Evolutionary conservation across 2,888 invertebrate genomes (phyloP).

Genomic region (Eurytoma californica): DNA sequence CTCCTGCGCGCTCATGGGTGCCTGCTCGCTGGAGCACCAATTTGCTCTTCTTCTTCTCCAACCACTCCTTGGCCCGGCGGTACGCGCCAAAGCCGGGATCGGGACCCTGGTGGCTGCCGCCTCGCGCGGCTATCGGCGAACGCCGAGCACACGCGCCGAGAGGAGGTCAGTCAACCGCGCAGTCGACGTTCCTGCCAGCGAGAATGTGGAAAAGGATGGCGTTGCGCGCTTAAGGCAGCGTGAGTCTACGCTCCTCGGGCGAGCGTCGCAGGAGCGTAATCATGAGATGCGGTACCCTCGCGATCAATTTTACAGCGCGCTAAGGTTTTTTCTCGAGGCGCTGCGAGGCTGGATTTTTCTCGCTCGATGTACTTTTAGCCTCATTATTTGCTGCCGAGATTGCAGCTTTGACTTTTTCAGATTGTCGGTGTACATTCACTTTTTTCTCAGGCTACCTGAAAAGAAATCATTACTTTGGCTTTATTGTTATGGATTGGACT

Average conservation of each 20-base stretch:
- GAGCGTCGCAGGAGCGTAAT: constrained; percentile 44
- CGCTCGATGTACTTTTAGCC: too few species aligned
- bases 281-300: constrained; percentile 1
- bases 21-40: constrained; percentile 79
- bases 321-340: too few species aligned
- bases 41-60: constrained; percentile 79
- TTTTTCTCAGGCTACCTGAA: background rate
- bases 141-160: constrained; percentile 12
- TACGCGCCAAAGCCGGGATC: background rate
- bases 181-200: constrained; percentile 11
- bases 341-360: too few species aligned
- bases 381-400: too few species aligned
- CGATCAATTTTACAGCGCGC: background rate
- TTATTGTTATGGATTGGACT: too few species aligned
- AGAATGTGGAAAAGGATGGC: constrained; percentile 44
- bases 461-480: too few species aligned
- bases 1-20: constrained; percentile 77
- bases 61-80: constrained; percentile 73
- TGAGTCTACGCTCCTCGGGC: background rate
- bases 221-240: constrained; percentile 14
- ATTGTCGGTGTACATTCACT: background rate
- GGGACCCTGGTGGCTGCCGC: background rate
- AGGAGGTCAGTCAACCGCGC: constrained; percentile 53
- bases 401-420: too few species aligned
- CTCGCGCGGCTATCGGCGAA: constrained; percentile 29